These are phyloP conservation scores for Gerris lacustris DNA, from an alignment of 2,888 invertebrate genomes.

Conservation along the genomic window DNA sequence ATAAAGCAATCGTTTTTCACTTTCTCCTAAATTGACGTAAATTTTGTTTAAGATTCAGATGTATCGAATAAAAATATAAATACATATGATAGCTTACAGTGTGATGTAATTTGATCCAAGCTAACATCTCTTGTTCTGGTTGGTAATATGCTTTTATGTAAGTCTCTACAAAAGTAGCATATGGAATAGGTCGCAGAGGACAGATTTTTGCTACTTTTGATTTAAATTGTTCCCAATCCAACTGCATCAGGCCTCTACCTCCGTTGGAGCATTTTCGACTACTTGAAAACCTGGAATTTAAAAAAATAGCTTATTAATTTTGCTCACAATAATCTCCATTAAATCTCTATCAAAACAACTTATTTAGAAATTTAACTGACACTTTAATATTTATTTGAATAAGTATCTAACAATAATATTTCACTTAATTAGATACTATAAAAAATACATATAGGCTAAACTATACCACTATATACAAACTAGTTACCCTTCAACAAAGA, in stretches of 20 bases:
- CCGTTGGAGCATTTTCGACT: constrained; percentile 91
- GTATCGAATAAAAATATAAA: too few relatives aligned
- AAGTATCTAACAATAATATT: too few relatives aligned
- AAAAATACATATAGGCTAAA: too few relatives aligned
- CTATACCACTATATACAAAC: too few relatives aligned
- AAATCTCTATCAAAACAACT: background rate
- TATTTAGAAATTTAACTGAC: too few relatives aligned
- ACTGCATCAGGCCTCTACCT: constrained; percentile 91
- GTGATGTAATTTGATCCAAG: constrained; percentile 72
- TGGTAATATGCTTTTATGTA: constrained; percentile 96
- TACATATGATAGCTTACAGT: constrained; percentile 32
- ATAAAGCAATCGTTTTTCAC: too few relatives aligned
- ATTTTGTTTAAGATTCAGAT: too few relatives aligned
- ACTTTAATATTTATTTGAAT: too few relatives aligned
- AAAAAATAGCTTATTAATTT: constrained; percentile 15
- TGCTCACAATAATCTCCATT: background rate
- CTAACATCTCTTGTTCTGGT: constrained; percentile 73
- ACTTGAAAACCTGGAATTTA: constrained; percentile 54
- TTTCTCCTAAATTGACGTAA: too few relatives aligned
- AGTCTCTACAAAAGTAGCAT: constrained; percentile 78
- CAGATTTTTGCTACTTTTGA: constrained; percentile 81
- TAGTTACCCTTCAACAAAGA: constrained; percentile 79
- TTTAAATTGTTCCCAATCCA: constrained; percentile 90
- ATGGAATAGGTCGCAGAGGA: constrained; percentile 69
- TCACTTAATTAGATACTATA: too few relatives aligned